Conservation (phyloP, 2,888 invertebrate genomes). For the Caenorhabditis wallacei region DNA sequence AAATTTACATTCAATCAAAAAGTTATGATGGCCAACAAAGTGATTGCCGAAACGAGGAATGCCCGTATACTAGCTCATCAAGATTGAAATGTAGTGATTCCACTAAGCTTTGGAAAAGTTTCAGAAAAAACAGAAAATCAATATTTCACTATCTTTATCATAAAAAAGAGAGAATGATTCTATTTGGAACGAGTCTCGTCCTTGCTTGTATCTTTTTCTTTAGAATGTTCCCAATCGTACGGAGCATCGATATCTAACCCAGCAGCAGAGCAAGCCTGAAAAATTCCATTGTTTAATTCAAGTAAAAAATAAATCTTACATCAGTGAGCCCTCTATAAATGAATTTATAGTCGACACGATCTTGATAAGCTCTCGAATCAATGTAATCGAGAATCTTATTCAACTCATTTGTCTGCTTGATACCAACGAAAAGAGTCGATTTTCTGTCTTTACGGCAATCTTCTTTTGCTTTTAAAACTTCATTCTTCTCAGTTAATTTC, state of each 20-base stretch:
- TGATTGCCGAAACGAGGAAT: no score
- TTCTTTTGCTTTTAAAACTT: constrained; percentile 72
- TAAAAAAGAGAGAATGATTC: background rate
- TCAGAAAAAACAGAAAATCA: no score
- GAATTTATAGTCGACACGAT: constrained; percentile 74
- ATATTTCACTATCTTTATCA: background rate
- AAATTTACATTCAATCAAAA: no score
- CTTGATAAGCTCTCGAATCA: constrained; percentile 71
- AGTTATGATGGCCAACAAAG: no score
- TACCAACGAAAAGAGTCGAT: constrained; percentile 37
- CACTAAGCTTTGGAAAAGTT: no score
- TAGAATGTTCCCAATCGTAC: constrained; percentile 74
- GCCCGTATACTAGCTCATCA: no score
- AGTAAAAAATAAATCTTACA: background rate
- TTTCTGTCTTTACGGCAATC: constrained; percentile 67
- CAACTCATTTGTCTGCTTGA: constrained; percentile 69
- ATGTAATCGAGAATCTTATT: constrained; percentile 75
- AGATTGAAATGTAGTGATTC: no score
- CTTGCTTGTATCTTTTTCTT: constrained; percentile 9
- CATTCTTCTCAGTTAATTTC: constrained; percentile 69
- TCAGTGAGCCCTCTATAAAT: constrained; percentile 69
- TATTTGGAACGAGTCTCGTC: background rate
- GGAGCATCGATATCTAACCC: constrained; percentile 69
- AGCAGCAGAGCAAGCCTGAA: constrained; percentile 32
- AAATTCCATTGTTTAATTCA: background rate